phyloP scores from a whole-genome alignment of 2,113 vertebrate species.

The Colinus virginianus region DNA sequence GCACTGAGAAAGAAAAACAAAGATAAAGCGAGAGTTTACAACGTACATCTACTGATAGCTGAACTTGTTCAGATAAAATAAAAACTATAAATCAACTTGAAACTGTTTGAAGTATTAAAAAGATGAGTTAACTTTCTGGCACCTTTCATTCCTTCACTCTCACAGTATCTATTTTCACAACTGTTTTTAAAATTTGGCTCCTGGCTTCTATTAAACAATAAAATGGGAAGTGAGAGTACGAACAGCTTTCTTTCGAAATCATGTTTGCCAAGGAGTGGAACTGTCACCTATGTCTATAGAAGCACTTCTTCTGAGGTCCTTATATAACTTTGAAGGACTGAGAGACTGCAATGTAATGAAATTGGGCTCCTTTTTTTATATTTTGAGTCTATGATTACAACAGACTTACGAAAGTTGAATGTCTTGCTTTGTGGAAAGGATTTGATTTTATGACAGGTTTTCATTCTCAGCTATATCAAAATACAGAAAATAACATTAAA shows the following conservation, averaged over 20 bases:
- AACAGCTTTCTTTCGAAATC: neutral
- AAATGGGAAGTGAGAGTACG: neutral
- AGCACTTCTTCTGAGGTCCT: neutral
- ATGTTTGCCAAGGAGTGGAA: neutral
- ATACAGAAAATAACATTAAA: neutral
- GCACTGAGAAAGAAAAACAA: conserved; percentile 17
- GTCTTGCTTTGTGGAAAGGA: neutral
- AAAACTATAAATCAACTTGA: conserved; percentile 4
- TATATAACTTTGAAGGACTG: neutral
- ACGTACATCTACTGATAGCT: neutral
- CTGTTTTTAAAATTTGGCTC: neutral
- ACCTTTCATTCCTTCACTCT: neutral
- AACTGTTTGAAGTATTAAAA: neutral
- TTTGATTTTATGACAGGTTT: neutral
- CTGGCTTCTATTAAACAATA: neutral
- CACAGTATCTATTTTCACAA: neutral
- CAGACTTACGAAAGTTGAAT: neutral
- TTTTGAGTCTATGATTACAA: neutral
- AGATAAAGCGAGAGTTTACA: conserved; percentile 2
- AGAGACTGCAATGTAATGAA: neutral
- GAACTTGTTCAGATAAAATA: conserved; percentile 13
- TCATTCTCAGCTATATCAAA: neutral
- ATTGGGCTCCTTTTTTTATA: neutral
- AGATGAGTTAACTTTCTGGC: neutral
- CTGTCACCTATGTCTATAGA: neutral